A percentile compares a stretch with the other conserved stretches of the same genome.
Evolutionary conservation across 2,888 invertebrate genomes (phyloP).

Genomic region (Beris morrisii): DNA sequence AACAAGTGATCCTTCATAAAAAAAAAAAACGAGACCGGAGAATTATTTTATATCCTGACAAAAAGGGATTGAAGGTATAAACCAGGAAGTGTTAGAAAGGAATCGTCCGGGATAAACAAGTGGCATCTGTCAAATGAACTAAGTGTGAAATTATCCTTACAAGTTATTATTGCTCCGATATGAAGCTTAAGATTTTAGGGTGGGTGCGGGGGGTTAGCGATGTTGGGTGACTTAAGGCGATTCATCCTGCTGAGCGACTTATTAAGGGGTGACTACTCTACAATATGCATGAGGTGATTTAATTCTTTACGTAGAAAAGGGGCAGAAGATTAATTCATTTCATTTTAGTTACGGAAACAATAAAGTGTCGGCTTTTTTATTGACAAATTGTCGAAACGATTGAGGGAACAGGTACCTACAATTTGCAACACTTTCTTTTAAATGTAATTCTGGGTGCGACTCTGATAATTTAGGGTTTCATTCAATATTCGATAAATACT

Average conservation of each 20-base stretch:
- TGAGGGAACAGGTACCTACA: conserved; percentile 16
- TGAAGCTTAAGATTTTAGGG: conserved; percentile 19
- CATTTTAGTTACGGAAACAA: conserved; percentile 9
- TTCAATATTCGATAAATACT: no score
- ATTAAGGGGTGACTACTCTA: conserved; percentile 19
- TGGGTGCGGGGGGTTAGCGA: conserved; percentile 4
- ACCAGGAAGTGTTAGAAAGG: conserved; percentile 29
- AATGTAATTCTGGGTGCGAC: no score
- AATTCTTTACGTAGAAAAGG: conserved; percentile 29
- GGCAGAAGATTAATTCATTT: conserved; percentile 27
- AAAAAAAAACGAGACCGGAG: neutral
- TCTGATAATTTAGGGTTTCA: no score
- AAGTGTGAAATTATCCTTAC: conserved; percentile 47
- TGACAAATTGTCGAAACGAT: conserved; percentile 22
- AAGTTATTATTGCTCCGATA: conserved; percentile 39
- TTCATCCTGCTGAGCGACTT: conserved; percentile 22
- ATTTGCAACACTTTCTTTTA: no score
- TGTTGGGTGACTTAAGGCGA: conserved; percentile 10
- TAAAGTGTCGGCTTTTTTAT: conserved; percentile 26
- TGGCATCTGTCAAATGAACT: conserved; percentile 47
- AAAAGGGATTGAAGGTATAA: conserved; percentile 8
- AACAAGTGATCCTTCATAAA: conserved; percentile 36
- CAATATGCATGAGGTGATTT: conserved; percentile 33
- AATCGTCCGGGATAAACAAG: conserved; percentile 42
- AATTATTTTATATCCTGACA: conserved; percentile 15